These are phyloP conservation scores for Anhinga anhinga DNA, from an alignment of 2,113 vertebrate genomes.

Conservation along the genomic window DNA sequence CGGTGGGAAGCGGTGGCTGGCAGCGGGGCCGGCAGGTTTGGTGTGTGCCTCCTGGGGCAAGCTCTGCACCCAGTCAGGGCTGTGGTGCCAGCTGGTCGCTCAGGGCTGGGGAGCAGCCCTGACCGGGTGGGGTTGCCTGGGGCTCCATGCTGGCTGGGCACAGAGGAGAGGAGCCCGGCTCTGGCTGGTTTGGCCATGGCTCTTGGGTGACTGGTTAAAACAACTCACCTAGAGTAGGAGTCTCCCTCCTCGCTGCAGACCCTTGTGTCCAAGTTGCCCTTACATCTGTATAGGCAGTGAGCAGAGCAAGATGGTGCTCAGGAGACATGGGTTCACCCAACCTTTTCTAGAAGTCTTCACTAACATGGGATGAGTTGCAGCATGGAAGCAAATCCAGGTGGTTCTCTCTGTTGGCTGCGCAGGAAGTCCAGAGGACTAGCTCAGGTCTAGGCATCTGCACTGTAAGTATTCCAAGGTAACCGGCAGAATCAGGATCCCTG, in stretches of 20 bases:
- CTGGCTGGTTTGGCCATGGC: neutral
- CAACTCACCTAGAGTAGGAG: neutral
- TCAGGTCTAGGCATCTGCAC: neutral
- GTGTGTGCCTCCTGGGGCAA: neutral
- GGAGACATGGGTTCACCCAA: neutral
- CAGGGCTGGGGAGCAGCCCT: neutral
- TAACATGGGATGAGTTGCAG: neutral
- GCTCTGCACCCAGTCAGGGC: neutral
- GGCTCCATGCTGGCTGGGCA: neutral
- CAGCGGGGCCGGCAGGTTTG: neutral
- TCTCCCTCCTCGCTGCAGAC: neutral
- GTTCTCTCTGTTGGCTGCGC: neutral
- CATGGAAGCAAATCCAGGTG: neutral
- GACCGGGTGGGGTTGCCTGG: neutral
- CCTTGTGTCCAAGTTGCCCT: neutral
- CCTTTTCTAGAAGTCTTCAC: neutral
- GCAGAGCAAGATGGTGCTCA: neutral
- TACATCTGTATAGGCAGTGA: neutral
- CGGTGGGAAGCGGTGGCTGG: neutral
- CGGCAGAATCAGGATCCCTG: neutral
- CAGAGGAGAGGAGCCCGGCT: neutral
- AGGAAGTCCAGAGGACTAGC: neutral
- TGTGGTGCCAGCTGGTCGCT: neutral
- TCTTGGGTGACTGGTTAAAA: neutral
- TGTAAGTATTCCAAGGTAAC: neutral